phyloP scores from a whole-genome alignment of 2,888 invertebrate species.

The Cerastis leucographa region DNA sequence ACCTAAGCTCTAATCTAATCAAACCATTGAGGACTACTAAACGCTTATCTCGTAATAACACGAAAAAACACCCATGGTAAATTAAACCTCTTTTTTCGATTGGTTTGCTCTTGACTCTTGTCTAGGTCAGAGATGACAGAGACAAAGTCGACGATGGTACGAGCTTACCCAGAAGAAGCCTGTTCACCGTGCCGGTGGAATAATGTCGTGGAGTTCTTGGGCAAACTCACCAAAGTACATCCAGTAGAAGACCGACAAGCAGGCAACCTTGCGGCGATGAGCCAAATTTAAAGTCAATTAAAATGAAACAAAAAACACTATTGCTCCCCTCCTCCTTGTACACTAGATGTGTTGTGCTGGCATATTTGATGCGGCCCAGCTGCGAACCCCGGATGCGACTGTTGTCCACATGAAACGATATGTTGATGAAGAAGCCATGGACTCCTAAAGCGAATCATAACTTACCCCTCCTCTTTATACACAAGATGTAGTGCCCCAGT shows the following conservation, averaged over 20 bases:
- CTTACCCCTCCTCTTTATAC: slow-evolving; percentile 97
- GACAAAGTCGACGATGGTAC: too few species aligned
- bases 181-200: too few species aligned
- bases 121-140: too few species aligned
- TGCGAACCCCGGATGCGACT: slow-evolving; percentile 98
- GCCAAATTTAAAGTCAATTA: too few species aligned
- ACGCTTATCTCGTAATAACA: background rate
- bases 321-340: slow-evolving; percentile 94
- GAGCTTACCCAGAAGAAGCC: too few species aligned
- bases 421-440: slow-evolving; percentile 96
- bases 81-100: too few species aligned
- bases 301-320: too few species aligned
- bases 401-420: slow-evolving; percentile 99
- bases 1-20: background rate
- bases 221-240: too few species aligned
- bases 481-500: slow-evolving; percentile 93
- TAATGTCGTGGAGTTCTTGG: too few species aligned
- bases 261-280: too few species aligned
- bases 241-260: too few species aligned
- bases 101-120: too few species aligned
- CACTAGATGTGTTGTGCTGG: slow-evolving; percentile 93
- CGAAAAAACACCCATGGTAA: background rate
- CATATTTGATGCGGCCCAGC: slow-evolving; percentile 94
- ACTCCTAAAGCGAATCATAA: slow-evolving; percentile 94
- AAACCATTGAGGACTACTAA: background rate